Evolutionary conservation across 2,113 vertebrate genomes (phyloP).

Genomic region (Dendrocopos noguchii): DNA sequence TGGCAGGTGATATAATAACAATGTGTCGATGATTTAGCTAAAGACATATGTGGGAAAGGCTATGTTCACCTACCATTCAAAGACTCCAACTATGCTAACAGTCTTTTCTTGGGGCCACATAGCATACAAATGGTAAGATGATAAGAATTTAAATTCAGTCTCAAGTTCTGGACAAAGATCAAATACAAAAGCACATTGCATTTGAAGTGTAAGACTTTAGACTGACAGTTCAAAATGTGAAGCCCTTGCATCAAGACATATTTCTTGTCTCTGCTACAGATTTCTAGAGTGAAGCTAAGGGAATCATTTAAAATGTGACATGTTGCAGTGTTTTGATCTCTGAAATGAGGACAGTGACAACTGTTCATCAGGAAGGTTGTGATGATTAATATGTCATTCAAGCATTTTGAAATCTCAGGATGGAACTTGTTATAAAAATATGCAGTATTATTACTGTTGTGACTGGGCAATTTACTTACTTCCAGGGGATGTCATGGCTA

Average conservation of each 20-base stretch:
- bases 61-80: neutral
- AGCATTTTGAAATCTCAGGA: neutral
- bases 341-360: neutral
- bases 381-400: neutral
- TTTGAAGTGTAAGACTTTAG: neutral
- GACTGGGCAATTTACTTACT: neutral
- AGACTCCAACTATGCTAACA: neutral
- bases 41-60: conserved; percentile 23
- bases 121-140: neutral
- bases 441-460: neutral
- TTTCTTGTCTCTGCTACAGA: neutral
- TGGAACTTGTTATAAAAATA: neutral
- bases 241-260: neutral
- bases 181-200: neutral
- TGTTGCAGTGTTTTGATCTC: conserved; percentile 12
- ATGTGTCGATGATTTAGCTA: conserved; percentile 40
- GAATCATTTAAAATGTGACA: neutral
- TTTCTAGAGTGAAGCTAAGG: neutral
- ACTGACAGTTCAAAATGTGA: neutral
- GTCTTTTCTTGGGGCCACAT: neutral
- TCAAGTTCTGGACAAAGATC: conserved; percentile 27
- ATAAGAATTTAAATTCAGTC: conserved; percentile 8
- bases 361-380: neutral
- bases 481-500: neutral
- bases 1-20: conserved; percentile 17